phyloP scores from a whole-genome alignment of 2,888 invertebrate genomes.

The Sympetrum striolatum region DNA sequence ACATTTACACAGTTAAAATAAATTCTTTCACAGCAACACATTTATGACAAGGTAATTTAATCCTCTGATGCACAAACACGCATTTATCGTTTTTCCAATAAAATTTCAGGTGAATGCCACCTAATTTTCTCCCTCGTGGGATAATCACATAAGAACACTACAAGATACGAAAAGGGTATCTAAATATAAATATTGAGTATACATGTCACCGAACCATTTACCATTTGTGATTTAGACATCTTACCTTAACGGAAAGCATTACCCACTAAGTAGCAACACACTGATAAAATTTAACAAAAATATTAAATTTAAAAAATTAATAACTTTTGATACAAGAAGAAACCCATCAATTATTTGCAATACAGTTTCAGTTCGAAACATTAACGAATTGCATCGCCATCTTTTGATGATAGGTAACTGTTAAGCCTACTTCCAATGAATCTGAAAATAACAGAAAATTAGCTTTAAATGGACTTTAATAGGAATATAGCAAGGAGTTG shows the following conservation, averaged over 20 bases:
- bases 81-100: conserved; percentile 26
- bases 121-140: background rate
- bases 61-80: conserved; percentile 35
- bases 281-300: conserved; percentile 31
- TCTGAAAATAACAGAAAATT: conserved; percentile 43
- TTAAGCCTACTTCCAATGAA: conserved; percentile 41
- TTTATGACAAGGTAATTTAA: conserved; percentile 27
- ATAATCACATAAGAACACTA: conserved; percentile 21
- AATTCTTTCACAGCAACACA: conserved; percentile 36
- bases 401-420: conserved; percentile 19
- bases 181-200: conserved; percentile 13
- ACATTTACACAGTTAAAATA: conserved; percentile 31
- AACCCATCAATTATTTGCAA: conserved; percentile 27
- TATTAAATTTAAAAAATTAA: background rate
- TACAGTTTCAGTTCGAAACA: conserved; percentile 31
- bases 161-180: conserved; percentile 2
- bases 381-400: conserved; percentile 29
- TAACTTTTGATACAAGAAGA: conserved; percentile 5
- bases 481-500: conserved; percentile 20
- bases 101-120: conserved; percentile 25
- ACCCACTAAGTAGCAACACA: conserved; percentile 22
- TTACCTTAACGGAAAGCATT: conserved; percentile 41
- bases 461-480: conserved; percentile 27
- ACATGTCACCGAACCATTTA: conserved; percentile 36
- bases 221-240: conserved; percentile 7